These are phyloP conservation scores for Digitonthophagus gazella DNA, from an alignment of 2,888 invertebrate genomes.

Conservation along the genomic window DNA sequence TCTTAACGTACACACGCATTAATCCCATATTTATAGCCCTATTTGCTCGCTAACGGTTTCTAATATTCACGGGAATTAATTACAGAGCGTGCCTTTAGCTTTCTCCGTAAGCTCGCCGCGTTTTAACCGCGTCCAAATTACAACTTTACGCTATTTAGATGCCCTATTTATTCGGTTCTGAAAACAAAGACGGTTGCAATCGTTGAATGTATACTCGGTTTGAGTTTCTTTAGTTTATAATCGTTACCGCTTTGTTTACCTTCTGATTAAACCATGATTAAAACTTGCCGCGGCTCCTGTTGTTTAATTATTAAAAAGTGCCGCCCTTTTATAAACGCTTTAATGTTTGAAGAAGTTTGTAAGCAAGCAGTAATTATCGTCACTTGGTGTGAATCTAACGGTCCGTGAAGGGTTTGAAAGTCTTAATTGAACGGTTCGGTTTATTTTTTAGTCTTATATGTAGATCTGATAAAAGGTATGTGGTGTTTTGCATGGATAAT, in stretches of 20 bases:
- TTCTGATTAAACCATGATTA: neutral
- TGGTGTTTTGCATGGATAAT: too few species aligned
- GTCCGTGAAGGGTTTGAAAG: neutral
- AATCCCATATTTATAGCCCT: neutral
- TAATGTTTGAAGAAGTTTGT: neutral
- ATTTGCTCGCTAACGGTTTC: neutral
- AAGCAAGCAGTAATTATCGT: neutral
- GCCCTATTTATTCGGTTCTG: neutral
- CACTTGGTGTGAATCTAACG: neutral
- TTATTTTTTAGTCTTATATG: neutral
- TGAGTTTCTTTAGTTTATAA: neutral
- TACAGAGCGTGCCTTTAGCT: too few species aligned
- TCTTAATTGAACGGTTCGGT: neutral
- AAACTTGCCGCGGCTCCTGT: neutral
- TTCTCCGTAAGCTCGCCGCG: neutral
- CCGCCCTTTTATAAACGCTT: neutral
- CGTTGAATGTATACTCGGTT: neutral
- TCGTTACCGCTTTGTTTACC: neutral
- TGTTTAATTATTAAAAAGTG: neutral
- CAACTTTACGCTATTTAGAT: neutral
- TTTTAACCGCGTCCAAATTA: neutral
- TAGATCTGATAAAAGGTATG: neutral
- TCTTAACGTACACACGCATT: neutral
- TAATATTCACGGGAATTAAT: neutral
- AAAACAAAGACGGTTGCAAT: neutral